These are phyloP conservation scores for Dromiciops gliroides DNA, from an alignment of 2,113 vertebrate genomes.

Conservation along the genomic window DNA sequence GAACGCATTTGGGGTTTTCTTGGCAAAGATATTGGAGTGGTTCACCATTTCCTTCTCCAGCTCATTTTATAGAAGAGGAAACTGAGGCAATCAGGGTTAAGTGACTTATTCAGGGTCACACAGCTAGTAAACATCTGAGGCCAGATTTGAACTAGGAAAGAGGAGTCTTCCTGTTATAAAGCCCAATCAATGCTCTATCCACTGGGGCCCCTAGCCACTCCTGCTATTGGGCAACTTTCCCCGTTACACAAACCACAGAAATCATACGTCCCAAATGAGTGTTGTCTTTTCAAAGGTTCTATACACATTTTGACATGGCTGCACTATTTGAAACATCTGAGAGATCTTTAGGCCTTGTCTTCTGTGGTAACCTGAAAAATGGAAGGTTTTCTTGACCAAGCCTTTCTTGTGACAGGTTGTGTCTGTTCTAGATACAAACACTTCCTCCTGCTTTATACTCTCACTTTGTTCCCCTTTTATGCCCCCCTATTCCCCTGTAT, in stretches of 20 bases:
- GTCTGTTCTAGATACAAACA: background rate
- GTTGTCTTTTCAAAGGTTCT: background rate
- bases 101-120: background rate
- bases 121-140: background rate
- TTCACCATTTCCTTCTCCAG: no score
- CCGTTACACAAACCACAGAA: background rate
- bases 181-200: background rate
- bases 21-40: no score
- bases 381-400: background rate
- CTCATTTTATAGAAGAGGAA: no score
- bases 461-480: background rate
- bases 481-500: background rate
- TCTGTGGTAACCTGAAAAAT: background rate
- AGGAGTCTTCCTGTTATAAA: no score
- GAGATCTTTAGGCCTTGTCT: background rate
- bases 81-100: no score
- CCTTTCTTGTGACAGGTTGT: background rate
- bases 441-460: no score
- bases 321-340: background rate
- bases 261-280: background rate
- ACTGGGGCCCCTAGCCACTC: background rate
- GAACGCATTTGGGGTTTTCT: no score
- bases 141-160: background rate
- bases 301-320: background rate
- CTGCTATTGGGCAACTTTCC: background rate